Evolutionary conservation across 2,797 vertebrate species (phyloP), one percentile per base, ranked within the genome.

Genomic region (Sebastes umbrosus): DNA sequence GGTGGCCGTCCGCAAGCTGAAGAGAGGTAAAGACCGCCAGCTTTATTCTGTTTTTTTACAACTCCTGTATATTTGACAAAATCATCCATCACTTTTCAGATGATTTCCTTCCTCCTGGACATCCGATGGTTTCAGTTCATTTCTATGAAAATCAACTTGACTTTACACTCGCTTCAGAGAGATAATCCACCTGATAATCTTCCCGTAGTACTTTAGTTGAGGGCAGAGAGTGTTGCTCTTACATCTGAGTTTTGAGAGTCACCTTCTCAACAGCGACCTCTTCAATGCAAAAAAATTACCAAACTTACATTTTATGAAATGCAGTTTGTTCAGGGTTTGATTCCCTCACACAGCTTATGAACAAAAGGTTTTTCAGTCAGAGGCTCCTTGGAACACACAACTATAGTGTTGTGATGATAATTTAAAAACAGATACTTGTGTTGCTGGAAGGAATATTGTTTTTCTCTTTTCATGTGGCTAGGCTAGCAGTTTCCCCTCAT

Each of bases 1-100:
- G 98, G 96, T 99, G 83, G 98, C 98, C 0, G 97, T 99, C n/a
- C 97, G 98, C 88, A 99, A 99, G 66, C 97, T 99, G 81, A 99
- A 98, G 86, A 97, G 97, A 97, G 98, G 98, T 98, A 11, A 74
- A 29, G 27, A 32, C 58, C 27, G 7, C 25, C 57, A 16, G 11
- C 54, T 57, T 25, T n/a, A 57, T 24, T 25, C 12, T 14, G 54
- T 57, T 1, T 57, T 25, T 57, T 25, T 57, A 57, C 12, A 57
- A 27, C 14, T 59, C 13, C 55, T 58, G 57, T 29, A 59, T 18
- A 14, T 59, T 18, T 29, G 25, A 29, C 57, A 34, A 13, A 18
- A 32, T n/a, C 36, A 2, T 46, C 14, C 18, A 32, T n/a, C 59
- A 32, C 4, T n/a, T 32, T 20, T 32, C 29, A 59, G 27, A 60